Evolutionary conservation across 2,113 vertebrate species (phyloP).

Genomic region (Urocolius indicus): DNA sequence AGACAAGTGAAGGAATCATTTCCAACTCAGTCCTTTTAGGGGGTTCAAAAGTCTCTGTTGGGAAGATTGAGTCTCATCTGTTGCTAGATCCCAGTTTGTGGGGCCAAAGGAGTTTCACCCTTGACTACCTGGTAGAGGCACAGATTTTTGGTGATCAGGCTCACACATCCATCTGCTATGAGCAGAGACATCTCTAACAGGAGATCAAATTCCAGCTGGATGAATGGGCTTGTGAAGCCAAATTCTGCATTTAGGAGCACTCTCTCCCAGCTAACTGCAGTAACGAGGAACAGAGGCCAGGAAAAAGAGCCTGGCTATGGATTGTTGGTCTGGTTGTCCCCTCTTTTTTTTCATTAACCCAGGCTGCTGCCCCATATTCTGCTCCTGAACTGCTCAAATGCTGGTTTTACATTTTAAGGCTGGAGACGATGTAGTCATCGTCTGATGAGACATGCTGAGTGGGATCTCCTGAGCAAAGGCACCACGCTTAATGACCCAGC

Average conservation of each 20-base stretch:
- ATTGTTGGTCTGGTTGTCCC: not conserved
- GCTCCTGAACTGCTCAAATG: not conserved
- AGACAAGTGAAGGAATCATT: slow-evolving; percentile 35
- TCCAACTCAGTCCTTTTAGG: slow-evolving; percentile 24
- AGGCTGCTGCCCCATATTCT: not conserved
- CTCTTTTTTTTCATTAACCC: not conserved
- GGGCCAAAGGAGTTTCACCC: not conserved
- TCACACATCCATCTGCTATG: not conserved
- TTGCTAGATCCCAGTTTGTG: not conserved
- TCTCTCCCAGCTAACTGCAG: not conserved
- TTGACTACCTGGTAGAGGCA: not conserved
- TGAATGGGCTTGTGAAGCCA: not conserved
- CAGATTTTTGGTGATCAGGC: not conserved
- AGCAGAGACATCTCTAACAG: not conserved
- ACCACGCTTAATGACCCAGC: not conserved
- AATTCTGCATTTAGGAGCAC: not conserved
- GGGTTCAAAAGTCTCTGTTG: not conserved
- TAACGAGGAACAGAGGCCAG: not conserved
- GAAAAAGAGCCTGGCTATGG: not conserved
- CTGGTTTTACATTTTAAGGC: not conserved
- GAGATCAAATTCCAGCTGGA: not conserved
- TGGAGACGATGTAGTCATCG: not conserved
- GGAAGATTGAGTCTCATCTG: slow-evolving; percentile 16
- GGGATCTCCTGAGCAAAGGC: slow-evolving; percentile 31
- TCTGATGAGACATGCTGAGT: not conserved